Evolutionary conservation across 2,888 invertebrate genomes (phyloP), one percentile per base, ranked within the genome.

Genomic region (Lordiphosa andalusiaca): DNA sequence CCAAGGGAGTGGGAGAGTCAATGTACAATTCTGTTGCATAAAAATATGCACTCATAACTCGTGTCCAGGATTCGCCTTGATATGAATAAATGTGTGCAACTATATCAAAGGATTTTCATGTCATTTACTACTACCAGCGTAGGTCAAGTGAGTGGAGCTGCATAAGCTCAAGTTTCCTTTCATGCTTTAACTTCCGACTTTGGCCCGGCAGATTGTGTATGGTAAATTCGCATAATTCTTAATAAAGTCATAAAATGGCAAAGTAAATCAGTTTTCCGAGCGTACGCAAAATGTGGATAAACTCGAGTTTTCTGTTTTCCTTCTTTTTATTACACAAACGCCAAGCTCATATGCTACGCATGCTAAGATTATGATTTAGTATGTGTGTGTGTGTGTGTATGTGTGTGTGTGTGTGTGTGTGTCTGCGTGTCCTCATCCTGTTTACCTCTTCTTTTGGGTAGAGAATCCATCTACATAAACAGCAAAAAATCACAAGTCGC

Each of bases 81-180:
- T 76, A 74, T 71, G 76, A 73, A 73, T 66, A 71, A 64, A 77
- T 76, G 74, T 73, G 62, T 65, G 60, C 53, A 67, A 52, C 66
- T 76, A 71, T 75, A 75, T 77, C 75, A 77, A 71, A 68, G 73
- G 73, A 77, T 77, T 78, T 78, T 62, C 72, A 70, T 78, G 72
- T 67, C 70, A 78, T 78, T 77, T 76, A 60, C 72, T 70, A 52
- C 30, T 30, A 2, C 3, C 1, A 7, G 9, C 9, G 30, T 30
- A 64, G 76, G 77, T 77, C 76, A 77, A 77, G 70, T 65, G 68
- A 67, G 60, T 33, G 19, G 9, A 25, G 2, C 21, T 39, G 71
- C 68, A 71, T 41, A 46, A 56, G 58, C 30, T 44, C 53, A 49
- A 60, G 64, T 60, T 65, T 66, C 68, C 60, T 54, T 30, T 30